Evolutionary conservation across 2,888 invertebrate genomes (phyloP).

Genomic region (Malthinus seriepunctatus): DNA sequence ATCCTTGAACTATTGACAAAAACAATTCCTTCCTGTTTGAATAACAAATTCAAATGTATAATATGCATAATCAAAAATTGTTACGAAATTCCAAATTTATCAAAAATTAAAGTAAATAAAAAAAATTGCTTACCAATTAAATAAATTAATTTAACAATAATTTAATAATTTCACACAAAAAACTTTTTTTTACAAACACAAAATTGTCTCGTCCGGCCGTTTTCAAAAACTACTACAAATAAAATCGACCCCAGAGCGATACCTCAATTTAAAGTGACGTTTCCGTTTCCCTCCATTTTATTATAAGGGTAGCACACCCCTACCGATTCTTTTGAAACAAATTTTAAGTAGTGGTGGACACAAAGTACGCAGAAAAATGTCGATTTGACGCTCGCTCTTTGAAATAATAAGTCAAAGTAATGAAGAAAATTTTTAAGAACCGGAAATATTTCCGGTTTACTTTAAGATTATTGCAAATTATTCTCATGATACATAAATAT

Average conservation of each 20-base stretch:
- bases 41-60: too few relatives aligned
- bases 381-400: background rate
- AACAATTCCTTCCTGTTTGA: too few relatives aligned
- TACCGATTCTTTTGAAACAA: slow-evolving; percentile 1
- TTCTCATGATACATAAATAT: slow-evolving; percentile 3
- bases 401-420: background rate
- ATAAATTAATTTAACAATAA: background rate
- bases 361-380: too few relatives aligned
- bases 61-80: background rate
- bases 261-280: slow-evolving; percentile 27
- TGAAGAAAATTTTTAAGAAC: slow-evolving; percentile 10
- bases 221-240: slow-evolving; percentile 2
- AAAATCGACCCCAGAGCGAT: slow-evolving; percentile 9
- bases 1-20: too few relatives aligned
- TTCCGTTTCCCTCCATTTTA: slow-evolving; percentile 21
- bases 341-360: background rate
- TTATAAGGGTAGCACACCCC: slow-evolving; percentile 26
- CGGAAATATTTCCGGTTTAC: slow-evolving; percentile 15
- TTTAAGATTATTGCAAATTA: slow-evolving; percentile 5
- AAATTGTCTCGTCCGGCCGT: background rate
- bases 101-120: background rate
- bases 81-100: background rate
- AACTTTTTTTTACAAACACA: background rate
- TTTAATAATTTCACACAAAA: background rate
- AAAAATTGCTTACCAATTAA: background rate